Evolutionary conservation across 2,888 invertebrate genomes (phyloP).

Genomic region (Parasteatoda lunata): DNA sequence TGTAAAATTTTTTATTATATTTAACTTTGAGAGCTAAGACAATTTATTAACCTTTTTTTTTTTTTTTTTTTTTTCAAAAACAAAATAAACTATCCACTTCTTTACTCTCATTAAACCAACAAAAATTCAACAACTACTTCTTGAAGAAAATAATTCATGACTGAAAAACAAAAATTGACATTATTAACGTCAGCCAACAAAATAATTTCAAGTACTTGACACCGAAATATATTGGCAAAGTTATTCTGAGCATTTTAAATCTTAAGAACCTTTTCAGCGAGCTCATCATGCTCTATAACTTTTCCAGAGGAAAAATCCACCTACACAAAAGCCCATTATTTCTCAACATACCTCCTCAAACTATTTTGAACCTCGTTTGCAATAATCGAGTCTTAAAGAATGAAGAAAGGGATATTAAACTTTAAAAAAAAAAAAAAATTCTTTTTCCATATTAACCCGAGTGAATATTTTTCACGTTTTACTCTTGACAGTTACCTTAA

Average conservation of each 20-base stretch:
- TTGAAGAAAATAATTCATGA: too few relatives aligned
- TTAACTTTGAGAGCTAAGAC: too few relatives aligned
- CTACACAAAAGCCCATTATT: constrained; percentile 33
- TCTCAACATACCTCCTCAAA: neutral
- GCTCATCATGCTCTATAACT: neutral
- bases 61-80: too few relatives aligned
- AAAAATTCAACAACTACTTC: too few relatives aligned
- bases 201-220: neutral
- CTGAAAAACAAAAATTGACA: neutral
- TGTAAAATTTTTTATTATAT: too few relatives aligned
- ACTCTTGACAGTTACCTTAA: constrained; percentile 36
- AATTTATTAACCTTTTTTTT: too few relatives aligned
- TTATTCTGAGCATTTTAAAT: neutral
- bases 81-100: too few relatives aligned
- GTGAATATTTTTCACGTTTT: constrained; percentile 19
- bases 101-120: too few relatives aligned
- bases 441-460: constrained; percentile 6
- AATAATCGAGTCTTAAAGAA: constrained; percentile 1
- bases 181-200: neutral
- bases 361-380: constrained; percentile 26
- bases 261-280: neutral
- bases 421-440: neutral
- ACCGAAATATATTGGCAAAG: neutral
- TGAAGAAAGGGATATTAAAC: neutral
- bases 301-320: neutral